Evolutionary conservation across 2,888 invertebrate genomes (phyloP), one percentile per base, ranked within the genome.

Genomic region (Eristalis arbustorum): DNA sequence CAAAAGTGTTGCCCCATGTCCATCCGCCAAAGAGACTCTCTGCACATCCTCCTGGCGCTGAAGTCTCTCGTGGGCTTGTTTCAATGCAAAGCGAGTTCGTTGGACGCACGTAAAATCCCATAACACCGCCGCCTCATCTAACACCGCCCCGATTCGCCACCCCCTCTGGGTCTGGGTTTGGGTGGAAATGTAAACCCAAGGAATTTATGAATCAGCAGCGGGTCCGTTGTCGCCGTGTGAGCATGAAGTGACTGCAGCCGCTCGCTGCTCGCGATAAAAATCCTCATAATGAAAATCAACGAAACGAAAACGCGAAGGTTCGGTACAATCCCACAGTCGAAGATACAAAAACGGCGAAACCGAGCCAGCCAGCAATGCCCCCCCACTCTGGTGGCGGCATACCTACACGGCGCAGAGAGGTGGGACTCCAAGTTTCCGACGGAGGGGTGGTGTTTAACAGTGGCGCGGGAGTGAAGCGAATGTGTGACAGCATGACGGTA

Each of bases 121-220:
- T 49, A 8, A 2, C 49, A 18, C 18, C 49, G 49, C 18, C 49
- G 22, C n/a, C 14, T 31, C 31, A 59, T n/a, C 22, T 8, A 34
- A n/a, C 11, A 14, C 10, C 1, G 22, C 3, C 0, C 23, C 68
- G 34, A 11, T 40, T 57, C 8, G 40, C 71, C 49, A 66, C 59
- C 69, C n/a, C 49, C 61, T 37, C 61, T 69, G 57, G n/a, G 13
- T n/a, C 13, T 4, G 4, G 5, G 37, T 5, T 25, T 22, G 1
- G 34, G 31, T 56, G 11, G 22, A 62, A 63, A 83, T 28, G 57
- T 76, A 59, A 66, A 63, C 66, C 66, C 22, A 78, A 78, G 71
- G 82, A 85, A 85, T 82, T 85, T 85, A 85, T 85, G 85, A 85
- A 85, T 85, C 85, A 85, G 82, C 82, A 74, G 66, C 82, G 66